Percentiles rank a stretch among this genome's conserved stretches.
Evolutionary conservation across 2,888 invertebrate species (phyloP).

Genomic region (Iphiclides podalirius): DNA sequence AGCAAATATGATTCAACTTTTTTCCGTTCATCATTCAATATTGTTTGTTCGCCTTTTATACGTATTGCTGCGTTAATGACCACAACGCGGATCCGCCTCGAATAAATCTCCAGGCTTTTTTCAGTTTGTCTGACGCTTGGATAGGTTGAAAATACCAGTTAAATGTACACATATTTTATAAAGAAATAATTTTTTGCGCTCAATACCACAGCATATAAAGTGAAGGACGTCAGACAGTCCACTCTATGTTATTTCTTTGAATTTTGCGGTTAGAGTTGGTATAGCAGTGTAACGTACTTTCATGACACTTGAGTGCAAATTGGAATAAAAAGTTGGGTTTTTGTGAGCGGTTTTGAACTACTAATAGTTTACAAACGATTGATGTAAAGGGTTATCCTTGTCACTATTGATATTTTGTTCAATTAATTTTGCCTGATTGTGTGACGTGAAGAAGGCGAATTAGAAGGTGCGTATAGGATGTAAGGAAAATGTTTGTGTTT

Average conservation of each 20-base stretch:
- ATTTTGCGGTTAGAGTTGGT: background rate
- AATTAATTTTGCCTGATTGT: too few relatives aligned
- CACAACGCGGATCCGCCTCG: background rate
- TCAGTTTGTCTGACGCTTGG: background rate
- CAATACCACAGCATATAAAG: background rate
- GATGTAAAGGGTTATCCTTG: too few relatives aligned
- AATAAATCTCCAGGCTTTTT: background rate
- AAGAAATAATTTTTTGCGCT: constrained; percentile 4
- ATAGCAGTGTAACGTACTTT: background rate
- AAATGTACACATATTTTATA: background rate
- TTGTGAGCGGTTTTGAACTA: background rate
- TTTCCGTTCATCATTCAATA: too few relatives aligned
- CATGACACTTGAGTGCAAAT: background rate
- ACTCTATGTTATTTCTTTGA: background rate
- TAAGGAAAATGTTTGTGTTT: too few relatives aligned
- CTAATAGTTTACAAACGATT: background rate
- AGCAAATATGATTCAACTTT: background rate
- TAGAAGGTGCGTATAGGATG: too few relatives aligned
- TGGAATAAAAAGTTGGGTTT: background rate
- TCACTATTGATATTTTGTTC: too few relatives aligned
- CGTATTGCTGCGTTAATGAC: background rate
- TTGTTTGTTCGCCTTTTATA: too few relatives aligned
- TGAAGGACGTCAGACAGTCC: constrained; percentile 3
- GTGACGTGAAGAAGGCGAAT: too few relatives aligned
- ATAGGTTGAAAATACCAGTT: background rate